phyloP scores from a whole-genome alignment of 2,113 vertebrate genomes.

The Anoplopoma fimbria region DNA sequence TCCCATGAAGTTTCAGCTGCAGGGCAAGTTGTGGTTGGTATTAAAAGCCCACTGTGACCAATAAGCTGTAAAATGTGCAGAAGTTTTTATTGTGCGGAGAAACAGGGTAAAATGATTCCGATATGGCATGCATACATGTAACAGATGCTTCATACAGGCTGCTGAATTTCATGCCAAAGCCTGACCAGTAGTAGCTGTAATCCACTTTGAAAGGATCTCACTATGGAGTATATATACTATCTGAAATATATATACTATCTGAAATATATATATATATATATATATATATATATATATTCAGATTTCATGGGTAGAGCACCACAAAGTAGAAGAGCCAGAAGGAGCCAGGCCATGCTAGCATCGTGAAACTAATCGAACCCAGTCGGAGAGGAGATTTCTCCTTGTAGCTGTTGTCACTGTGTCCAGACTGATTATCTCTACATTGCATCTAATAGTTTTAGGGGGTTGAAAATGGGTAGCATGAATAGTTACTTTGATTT shows the following conservation, averaged over 20 bases:
- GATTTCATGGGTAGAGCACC: neutral
- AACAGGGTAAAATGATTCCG: conserved; percentile 36
- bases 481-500: neutral
- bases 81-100: conserved; percentile 60
- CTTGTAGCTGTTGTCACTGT: conserved; percentile 29
- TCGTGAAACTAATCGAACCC: conserved; percentile 40
- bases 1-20: conserved; percentile 71
- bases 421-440: conserved; percentile 38
- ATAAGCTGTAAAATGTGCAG: conserved; percentile 68
- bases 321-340: neutral
- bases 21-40: conserved; percentile 63
- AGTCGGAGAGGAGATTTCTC: conserved; percentile 8
- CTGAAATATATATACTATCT: too few species aligned
- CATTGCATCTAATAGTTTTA: neutral
- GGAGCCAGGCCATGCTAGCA: neutral
- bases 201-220: neutral
- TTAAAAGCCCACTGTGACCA: conserved; percentile 76
- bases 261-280: too few species aligned
- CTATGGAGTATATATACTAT: too few species aligned
- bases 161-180: conserved; percentile 1
- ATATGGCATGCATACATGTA: conserved; percentile 32
- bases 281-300: too few species aligned
- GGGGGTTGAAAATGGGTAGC: neutral
- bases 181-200: neutral
- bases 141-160: conserved; percentile 18